Evolutionary conservation across 2,113 vertebrate species (phyloP).

Genomic region (Poicephalus meyeri): DNA sequence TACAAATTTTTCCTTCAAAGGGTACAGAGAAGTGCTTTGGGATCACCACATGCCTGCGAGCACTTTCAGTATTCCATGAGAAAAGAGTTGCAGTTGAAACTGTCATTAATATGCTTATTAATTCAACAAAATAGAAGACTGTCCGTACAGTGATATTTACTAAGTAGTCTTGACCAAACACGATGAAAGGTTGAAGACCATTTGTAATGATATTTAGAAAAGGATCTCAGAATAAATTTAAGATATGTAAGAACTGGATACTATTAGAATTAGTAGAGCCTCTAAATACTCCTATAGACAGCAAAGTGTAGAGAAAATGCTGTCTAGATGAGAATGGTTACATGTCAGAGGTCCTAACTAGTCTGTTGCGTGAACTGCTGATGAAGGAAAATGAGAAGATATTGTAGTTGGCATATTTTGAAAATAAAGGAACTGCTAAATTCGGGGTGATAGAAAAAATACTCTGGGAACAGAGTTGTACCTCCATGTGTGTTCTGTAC

Average conservation of each 20-base stretch:
- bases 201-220: background rate
- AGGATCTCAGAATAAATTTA: background rate
- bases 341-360: background rate
- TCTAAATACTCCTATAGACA: background rate
- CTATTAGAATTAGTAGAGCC: background rate
- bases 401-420: background rate
- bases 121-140: background rate
- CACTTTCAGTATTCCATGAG: background rate
- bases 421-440: background rate
- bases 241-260: background rate
- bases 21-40: background rate
- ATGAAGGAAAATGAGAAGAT: background rate
- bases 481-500: background rate
- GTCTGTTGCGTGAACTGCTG: background rate
- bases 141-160: background rate
- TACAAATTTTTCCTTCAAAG: background rate
- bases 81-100: background rate
- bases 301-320: background rate
- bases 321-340: background rate
- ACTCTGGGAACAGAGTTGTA: background rate
- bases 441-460: background rate
- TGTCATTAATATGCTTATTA: background rate
- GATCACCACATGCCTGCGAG: fast-evolving
- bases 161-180: background rate
- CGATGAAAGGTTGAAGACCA: background rate